phyloP scores from a whole-genome alignment of 30 jellyfish, hydroid and myxozoan genomes.

The Catostylus mosaicus region DNA sequence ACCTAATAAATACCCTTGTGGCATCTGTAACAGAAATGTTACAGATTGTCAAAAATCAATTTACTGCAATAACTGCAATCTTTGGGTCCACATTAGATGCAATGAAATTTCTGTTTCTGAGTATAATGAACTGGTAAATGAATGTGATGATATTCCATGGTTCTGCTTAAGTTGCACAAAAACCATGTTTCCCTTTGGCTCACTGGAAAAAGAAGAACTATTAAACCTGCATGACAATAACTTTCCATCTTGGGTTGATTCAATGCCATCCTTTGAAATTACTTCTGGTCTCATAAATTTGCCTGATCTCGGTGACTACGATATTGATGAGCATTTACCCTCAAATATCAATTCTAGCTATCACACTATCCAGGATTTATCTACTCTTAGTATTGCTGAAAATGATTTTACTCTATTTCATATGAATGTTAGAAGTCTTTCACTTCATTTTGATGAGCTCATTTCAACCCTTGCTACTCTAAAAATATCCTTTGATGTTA shows the following conservation, averaged over 20 bases:
- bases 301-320: conserved; percentile 42
- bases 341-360: no score
- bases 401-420: conserved; percentile 18
- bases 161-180: conserved; percentile 27
- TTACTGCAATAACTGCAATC: conserved; percentile 25
- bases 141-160: conserved; percentile 30
- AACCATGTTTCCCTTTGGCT: conserved; percentile 41
- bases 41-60: conserved; percentile 5
- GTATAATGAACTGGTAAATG: neutral
- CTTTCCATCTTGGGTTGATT: conserved; percentile 29
- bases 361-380: no score
- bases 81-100: conserved; percentile 36
- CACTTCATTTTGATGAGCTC: no score
- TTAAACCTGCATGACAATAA: conserved; percentile 21
- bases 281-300: conserved; percentile 35
- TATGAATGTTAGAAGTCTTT: no score
- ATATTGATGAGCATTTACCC: no score
- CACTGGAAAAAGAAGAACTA: conserved; percentile 29
- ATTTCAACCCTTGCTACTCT: conserved; percentile 30
- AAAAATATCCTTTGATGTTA: conserved; percentile 34
- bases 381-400: conserved; percentile 22
- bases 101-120: conserved; percentile 16
- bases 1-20: conserved; percentile 52
- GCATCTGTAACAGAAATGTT: conserved; percentile 49
- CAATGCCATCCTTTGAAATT: conserved; percentile 45